phyloP scores from a whole-genome alignment of 1,140 invertebrate species.

The Drosophila paulistorum region DNA sequence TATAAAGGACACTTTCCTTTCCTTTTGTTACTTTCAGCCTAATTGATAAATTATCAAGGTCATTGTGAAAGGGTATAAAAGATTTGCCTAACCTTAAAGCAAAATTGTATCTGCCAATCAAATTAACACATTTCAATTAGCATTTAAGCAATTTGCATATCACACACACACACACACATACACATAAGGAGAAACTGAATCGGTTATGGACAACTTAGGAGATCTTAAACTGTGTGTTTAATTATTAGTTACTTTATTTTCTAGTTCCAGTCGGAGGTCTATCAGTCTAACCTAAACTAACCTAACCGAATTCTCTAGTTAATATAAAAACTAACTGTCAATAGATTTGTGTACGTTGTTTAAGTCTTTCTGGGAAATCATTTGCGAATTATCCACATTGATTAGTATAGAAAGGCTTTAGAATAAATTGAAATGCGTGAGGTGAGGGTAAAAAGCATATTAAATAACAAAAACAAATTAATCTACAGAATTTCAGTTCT shows the following conservation, averaged over 20 bases:
- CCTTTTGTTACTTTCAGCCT: background rate
- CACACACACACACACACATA: slow-evolving; percentile 6
- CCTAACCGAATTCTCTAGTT: too few species aligned
- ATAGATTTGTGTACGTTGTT: too few species aligned
- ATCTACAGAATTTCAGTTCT: too few species aligned
- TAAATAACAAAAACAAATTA: too few species aligned
- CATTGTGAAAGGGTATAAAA: background rate
- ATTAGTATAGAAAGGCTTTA: too few species aligned
- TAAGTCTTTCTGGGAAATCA: too few species aligned
- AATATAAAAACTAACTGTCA: too few species aligned
- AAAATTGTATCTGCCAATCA: slow-evolving; percentile 65
- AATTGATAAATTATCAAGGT: background rate
- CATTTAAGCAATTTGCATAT: slow-evolving; percentile 61
- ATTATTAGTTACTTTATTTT: background rate
- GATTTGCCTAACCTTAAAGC: slow-evolving; percentile 22
- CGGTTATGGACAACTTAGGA: slow-evolving; percentile 1
- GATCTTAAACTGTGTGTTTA: background rate
- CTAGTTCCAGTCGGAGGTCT: background rate
- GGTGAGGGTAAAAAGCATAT: too few species aligned
- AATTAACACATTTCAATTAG: slow-evolving; percentile 79
- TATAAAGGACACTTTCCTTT: too few species aligned
- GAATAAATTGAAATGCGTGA: too few species aligned
- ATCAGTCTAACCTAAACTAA: too few species aligned
- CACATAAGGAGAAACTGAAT: slow-evolving; percentile 9
- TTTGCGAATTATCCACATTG: too few species aligned